A percentile compares a stretch with the other conserved stretches of the same genome.
phyloP scores from a whole-genome alignment of 2,888 invertebrate species.

The Cheilosia impressa region DNA sequence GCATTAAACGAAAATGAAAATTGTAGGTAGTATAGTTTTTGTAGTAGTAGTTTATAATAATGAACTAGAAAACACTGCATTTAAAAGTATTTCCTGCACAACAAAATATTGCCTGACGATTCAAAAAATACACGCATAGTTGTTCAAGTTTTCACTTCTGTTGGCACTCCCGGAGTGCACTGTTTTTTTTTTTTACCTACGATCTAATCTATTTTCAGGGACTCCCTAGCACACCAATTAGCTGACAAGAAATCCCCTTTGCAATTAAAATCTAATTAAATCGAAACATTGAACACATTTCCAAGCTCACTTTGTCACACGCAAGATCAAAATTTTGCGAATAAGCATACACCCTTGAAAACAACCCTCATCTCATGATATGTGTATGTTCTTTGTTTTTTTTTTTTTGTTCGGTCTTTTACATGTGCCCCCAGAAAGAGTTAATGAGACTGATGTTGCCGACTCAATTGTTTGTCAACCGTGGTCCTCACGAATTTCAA shows the following conservation, averaged over 20 bases:
- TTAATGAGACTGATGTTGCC: conserved; percentile 88
- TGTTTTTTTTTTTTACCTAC: no score
- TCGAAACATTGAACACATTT: conserved; percentile 3
- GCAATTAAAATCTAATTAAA: conserved; percentile 17
- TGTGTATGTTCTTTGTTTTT: not conserved
- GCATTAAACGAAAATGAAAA: no score
- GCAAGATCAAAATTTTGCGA: not conserved
- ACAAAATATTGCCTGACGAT: no score
- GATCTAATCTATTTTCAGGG: no score
- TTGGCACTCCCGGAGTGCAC: no score
- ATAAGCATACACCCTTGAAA: conserved; percentile 6
- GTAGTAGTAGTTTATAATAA: no score
- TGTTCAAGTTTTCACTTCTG: no score
- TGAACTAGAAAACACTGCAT: no score
- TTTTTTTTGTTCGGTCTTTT: not conserved
- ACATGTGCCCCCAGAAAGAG: conserved; percentile 86
- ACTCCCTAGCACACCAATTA: not conserved
- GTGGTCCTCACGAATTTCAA: conserved; percentile 95
- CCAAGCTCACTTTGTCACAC: not conserved
- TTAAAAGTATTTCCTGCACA: no score
- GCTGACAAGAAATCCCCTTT: not conserved
- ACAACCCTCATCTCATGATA: conserved; percentile 1
- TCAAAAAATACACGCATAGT: no score
- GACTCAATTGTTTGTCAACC: conserved; percentile 91
- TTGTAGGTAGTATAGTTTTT: no score